phyloP scores from a whole-genome alignment of 2,888 invertebrate species.

The Caenorhabditis auriculariae region DNA sequence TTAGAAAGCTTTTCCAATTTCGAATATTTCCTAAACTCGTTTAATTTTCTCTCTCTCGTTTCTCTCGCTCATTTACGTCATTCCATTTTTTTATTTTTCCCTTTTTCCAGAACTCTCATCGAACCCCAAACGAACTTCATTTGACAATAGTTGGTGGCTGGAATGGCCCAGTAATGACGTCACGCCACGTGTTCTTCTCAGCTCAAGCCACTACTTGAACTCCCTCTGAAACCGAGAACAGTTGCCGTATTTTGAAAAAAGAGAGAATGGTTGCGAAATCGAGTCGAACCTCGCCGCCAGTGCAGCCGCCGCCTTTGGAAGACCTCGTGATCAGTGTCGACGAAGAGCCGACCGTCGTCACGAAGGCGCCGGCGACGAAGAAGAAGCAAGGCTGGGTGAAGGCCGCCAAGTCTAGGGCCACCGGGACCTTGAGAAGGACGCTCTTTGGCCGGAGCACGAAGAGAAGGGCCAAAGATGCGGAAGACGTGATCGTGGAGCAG shows the following conservation, averaged over 20 bases:
- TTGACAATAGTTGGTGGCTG: too few species aligned
- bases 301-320: constrained; percentile 17
- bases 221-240: not conserved
- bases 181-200: constrained; percentile 24
- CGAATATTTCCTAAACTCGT: too few species aligned
- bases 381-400: constrained; percentile 30
- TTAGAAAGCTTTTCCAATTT: too few species aligned
- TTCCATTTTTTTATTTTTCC: not conserved
- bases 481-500: constrained; percentile 24
- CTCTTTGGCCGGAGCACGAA: constrained; percentile 39
- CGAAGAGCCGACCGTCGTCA: constrained; percentile 18
- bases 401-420: constrained; percentile 36
- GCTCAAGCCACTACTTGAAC: constrained; percentile 22
- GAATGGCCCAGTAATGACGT: constrained; percentile 5
- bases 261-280: constrained; percentile 21
- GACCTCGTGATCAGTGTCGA: constrained; percentile 25
- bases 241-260: not conserved
- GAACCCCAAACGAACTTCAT: too few species aligned
- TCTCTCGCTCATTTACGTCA: not conserved
- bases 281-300: constrained; percentile 8
- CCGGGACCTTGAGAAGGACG: constrained; percentile 33
- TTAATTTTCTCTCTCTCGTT: not conserved
- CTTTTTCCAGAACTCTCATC: not conserved
- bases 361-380: constrained; percentile 1
- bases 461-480: constrained; percentile 37